Percentiles rank a stretch among this genome's conserved stretches.
phyloP scores from a whole-genome alignment of 2,113 vertebrate genomes.

The Nothocercus julius region DNA sequence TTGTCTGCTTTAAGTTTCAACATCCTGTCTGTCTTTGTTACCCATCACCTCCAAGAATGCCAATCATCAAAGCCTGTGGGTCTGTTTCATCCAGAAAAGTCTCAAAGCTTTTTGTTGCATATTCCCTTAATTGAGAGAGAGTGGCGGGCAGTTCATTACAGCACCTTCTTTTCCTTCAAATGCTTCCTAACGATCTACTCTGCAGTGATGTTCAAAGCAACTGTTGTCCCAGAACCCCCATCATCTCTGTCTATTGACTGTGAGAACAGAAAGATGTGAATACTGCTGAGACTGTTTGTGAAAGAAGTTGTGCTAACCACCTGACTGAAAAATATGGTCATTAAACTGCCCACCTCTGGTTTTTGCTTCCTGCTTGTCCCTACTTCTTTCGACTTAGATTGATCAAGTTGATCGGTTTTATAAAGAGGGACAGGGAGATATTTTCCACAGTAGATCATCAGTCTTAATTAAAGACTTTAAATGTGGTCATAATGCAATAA shows the following conservation, averaged over 20 bases:
- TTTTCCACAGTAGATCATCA: background rate
- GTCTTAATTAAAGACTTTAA: conserved; percentile 8
- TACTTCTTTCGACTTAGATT: conserved; percentile 10
- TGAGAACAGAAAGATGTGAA: background rate
- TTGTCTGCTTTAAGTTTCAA: background rate
- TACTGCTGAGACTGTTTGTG: background rate
- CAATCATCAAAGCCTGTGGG: background rate
- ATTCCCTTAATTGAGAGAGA: background rate
- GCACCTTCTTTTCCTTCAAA: background rate
- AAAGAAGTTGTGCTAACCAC: background rate
- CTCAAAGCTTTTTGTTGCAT: background rate
- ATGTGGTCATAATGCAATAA: background rate
- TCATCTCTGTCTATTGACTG: rapidly evolving
- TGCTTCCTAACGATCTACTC: background rate
- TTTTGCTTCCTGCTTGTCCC: background rate
- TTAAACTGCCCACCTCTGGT: background rate
- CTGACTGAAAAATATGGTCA: background rate
- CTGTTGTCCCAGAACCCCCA: background rate
- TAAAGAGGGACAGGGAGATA: background rate
- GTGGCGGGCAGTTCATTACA: background rate
- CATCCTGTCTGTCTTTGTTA: background rate
- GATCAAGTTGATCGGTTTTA: background rate
- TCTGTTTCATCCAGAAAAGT: background rate
- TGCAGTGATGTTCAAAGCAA: background rate
- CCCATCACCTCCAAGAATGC: background rate